Base-by-base conservation (phyloP, 35 echinoderm and acorn worm species). In the Acanthaster planci region DNA sequence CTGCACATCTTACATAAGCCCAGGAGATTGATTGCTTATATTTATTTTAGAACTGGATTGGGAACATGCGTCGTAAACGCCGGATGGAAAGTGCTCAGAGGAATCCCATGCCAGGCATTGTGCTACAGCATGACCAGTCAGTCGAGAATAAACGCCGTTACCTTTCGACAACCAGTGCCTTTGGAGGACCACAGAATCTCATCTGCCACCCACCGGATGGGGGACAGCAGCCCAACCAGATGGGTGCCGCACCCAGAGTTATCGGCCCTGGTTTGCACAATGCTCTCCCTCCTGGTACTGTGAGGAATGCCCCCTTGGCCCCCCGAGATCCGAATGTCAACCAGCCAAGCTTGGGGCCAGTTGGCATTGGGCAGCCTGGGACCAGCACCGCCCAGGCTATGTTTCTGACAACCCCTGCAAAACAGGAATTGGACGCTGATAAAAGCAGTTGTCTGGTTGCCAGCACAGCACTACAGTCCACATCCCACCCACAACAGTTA, bases 31-130 rank as follows among this genome's bases (percentile, higher is more conserved):
- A 59, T 67, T 50, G 29, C 38, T 31, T 14, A 78, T 39, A 30
- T 80, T 22, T 31, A 15, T 87, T 80, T 86, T 68, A 97, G 94
- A 97, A 97, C 40, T 97, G 94, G 94, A 91, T 97, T 84, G 94
- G 94, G 10, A 97, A 97, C 60, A 83, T 89, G 79, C 77, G 94
- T 51, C 84, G 94, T 34, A 97, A 97, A 52, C 84, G 87, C 14
- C 83, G 94, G 4, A 90, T 97, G 90, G 94, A 93, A 82, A 87
- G 89, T 75, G 89, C 85, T 21, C 93, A 96, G 56, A 77, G 42
- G 81, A 89, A 76, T 6, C 86, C 59, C 80, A 90, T 89, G 87
- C 79, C 82, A 18, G 82, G 38, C 44, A 83, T 37, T 67, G 55
- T 76, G 39, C 76, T 23, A 68, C 53, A 31, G 44, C 75, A 12